Percentiles rank a stretch among this genome's conserved stretches.
Evolutionary conservation across 30 jellyfish, hydroid and myxozoan genomes (phyloP).

Genomic region (Turritopsis rubra): DNA sequence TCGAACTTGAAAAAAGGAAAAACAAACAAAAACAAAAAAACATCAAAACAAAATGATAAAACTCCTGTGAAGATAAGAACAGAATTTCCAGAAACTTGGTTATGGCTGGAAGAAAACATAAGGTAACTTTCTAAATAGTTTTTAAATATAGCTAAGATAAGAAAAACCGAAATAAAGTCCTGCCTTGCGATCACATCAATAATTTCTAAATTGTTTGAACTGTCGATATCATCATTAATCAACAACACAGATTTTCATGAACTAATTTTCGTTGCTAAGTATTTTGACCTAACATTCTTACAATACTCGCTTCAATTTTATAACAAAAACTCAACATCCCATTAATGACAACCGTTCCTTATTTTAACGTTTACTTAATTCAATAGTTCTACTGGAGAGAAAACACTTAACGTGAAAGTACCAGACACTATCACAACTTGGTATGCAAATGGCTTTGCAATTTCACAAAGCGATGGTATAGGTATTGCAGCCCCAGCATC

Average conservation of each 20-base stretch:
- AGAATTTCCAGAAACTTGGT: conserved; percentile 88
- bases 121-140: too few relatives aligned
- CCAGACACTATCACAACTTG: conserved; percentile 96
- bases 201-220: too few relatives aligned
- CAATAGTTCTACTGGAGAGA: conserved; percentile 66
- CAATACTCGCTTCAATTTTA: too few relatives aligned
- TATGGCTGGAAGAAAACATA: conserved; percentile 70
- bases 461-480: conserved; percentile 55
- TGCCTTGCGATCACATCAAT: too few relatives aligned
- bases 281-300: too few relatives aligned
- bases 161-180: too few relatives aligned
- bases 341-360: not conserved
- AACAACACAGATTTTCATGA: too few relatives aligned
- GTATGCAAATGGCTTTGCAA: conserved; percentile 94
- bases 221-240: too few relatives aligned
- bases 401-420: conserved; percentile 51
- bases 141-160: too few relatives aligned
- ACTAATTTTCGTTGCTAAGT: too few relatives aligned
- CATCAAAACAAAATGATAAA: not conserved
- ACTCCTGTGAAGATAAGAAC: conserved; percentile 36
- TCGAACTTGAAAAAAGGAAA: not conserved
- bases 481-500: conserved; percentile 80
- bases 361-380: not conserved
- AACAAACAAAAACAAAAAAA: not conserved
- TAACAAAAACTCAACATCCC: too few relatives aligned